Evolutionary conservation across 2,113 vertebrate genomes (phyloP), one percentile per base, ranked within the genome.

Genomic region (Bucco capensis): DNA sequence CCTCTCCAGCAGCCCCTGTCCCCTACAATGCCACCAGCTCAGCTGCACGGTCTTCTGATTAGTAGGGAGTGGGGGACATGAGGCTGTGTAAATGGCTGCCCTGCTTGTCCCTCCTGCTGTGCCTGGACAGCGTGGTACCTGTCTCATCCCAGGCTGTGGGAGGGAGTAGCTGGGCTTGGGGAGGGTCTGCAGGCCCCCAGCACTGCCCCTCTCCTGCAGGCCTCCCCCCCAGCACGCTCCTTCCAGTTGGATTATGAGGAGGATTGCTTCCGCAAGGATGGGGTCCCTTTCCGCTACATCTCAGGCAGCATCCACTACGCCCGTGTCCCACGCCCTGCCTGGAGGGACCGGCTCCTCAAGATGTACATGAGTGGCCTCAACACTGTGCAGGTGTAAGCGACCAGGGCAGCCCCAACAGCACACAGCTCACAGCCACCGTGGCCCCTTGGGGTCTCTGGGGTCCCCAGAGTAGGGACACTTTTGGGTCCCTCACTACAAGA

Each of bases 291-390:
- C 96, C 98, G 98, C 92, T 99, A 98, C 83, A 92, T 99, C 76
- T 99, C 99, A 8, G 99, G 99, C 75, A 99, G 99, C 69, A 97
- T 99, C 76, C 99, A 99, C 96, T 99, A 99, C 19, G 98, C 98
- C 93, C 98, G 99, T 1, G 96, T 99, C 77, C 99, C 98, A 0
- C 97, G 90, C 25, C 95, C 96, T 19, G 98, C 99, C 96, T 99
- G 99, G 99, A 98, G 97, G 54, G 98, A 99, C 96, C 97, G 99
- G 44, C 98, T 99, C 21, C 65, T 97, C 30, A 99, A 99, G 97
- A 99, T 99, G 99, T 98, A 98, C 95, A 98, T 99, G 98, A 97
- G 98, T 3, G 99, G 99, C 64, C 98, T 99, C 71, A 99, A 98
- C 31, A 80, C 99, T 0, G 77, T 99, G 83, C 98, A 99, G 96